Conservation (phyloP, 2,888 invertebrate species). For the Saturnia pavonia region DNA sequence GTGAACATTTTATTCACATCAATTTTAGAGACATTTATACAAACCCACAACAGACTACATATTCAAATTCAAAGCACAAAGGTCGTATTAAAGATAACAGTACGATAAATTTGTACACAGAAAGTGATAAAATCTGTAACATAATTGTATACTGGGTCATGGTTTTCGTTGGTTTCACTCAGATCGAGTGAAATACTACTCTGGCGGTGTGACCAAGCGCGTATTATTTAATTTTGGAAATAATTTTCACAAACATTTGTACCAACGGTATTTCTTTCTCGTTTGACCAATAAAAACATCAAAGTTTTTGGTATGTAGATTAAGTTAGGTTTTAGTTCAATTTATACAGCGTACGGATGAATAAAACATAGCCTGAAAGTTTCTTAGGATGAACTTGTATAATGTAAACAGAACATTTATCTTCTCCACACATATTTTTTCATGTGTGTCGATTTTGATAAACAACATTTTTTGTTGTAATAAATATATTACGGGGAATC, state of each 20-base stretch:
- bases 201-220: not conserved
- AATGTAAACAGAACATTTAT: constrained; percentile 2
- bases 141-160: not conserved
- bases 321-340: constrained; percentile 9
- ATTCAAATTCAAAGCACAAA: constrained; percentile 19
- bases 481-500: too few relatives aligned
- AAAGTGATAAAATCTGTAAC: constrained; percentile 18
- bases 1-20: not conserved
- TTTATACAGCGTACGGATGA: constrained; percentile 1
- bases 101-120: constrained; percentile 18
- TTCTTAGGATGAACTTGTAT: constrained; percentile 13
- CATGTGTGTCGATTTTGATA: too few relatives aligned
- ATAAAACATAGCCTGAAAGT: constrained; percentile 10
- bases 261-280: not conserved
- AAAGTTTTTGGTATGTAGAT: constrained; percentile 14
- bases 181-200: not conserved
- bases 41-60: constrained; percentile 7
- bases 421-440: not conserved
- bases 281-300: constrained; percentile 8
- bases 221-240: not conserved
- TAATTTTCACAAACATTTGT: not conserved
- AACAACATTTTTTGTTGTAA: too few relatives aligned
- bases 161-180: constrained; percentile 13
- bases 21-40: constrained; percentile 10
- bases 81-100: constrained; percentile 20